A percentile compares a stretch with the other conserved stretches of the same genome.
phyloP scores from a whole-genome alignment of 2,797 vertebrate species.

The Clarias laeviceps region DNA sequence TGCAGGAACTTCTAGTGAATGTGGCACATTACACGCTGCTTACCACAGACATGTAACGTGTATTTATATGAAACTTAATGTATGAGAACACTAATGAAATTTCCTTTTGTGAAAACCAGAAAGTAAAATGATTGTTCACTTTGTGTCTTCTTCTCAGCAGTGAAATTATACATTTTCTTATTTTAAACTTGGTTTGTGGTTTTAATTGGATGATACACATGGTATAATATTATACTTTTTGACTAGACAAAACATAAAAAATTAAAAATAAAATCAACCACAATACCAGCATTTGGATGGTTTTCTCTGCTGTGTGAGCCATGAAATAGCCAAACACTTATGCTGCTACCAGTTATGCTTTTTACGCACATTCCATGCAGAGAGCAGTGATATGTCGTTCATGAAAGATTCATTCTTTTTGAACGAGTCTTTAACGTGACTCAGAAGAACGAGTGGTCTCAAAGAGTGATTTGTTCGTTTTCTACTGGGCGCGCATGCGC shows the following conservation, averaged over 20 bases:
- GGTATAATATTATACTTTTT: neutral
- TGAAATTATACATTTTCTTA: neutral
- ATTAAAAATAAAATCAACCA: neutral
- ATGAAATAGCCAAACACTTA: neutral
- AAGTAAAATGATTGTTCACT: neutral
- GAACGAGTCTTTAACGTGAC: no score
- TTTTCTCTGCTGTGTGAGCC: neutral
- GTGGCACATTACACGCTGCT: neutral
- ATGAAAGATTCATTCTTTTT: no score
- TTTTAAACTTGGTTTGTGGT: neutral
- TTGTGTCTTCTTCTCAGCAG: neutral
- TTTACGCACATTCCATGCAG: neutral
- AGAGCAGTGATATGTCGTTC: neutral
- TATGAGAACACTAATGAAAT: neutral
- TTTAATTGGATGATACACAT: neutral
- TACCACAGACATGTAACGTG: neutral
- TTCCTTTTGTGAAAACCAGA: neutral
- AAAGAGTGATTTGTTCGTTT: no score
- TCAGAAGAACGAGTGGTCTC: no score
- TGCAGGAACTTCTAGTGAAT: neutral
- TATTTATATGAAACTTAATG: neutral
- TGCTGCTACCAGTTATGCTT: neutral
- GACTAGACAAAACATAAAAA: neutral
- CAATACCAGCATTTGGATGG: neutral
- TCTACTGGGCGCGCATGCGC: no score